A percentile compares a stretch with the other conserved stretches of the same genome.
phyloP scores from a whole-genome alignment of 2,888 invertebrate genomes.

The Thymelicus sylvestris region DNA sequence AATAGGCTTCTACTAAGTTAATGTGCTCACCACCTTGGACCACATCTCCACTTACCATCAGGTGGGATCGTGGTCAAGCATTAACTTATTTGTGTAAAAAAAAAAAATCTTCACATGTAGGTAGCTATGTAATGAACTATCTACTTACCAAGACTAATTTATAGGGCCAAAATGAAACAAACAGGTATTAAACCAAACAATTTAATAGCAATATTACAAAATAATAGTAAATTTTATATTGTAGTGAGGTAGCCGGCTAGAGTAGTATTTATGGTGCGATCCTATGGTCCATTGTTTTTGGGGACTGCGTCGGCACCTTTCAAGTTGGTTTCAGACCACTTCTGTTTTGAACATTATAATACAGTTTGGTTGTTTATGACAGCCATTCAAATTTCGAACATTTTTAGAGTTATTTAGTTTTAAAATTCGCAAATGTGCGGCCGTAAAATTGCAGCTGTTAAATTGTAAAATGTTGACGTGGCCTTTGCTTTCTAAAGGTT shows the following conservation, averaged over 20 bases:
- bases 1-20: no score
- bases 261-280: conserved; percentile 41
- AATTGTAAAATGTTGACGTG: conserved; percentile 38
- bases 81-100: no score
- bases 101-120: no score
- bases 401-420: conserved; percentile 37
- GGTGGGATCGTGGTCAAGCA: no score
- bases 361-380: conserved; percentile 24
- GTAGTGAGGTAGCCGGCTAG: conserved; percentile 45
- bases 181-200: no score
- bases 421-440: conserved; percentile 43
- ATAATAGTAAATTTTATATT: conserved; percentile 16
- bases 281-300: conserved; percentile 44
- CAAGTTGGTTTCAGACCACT: conserved; percentile 38
- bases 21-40: no score
- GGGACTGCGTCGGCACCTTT: conserved; percentile 42
- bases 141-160: no score
- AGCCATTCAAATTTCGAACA: conserved; percentile 25
- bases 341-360: conserved; percentile 27
- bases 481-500: conserved; percentile 34
- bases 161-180: no score
- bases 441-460: conserved; percentile 32
- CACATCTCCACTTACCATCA: no score
- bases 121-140: no score
- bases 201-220: no score